Percentiles rank a stretch among this genome's conserved stretches.
phyloP scores from a whole-genome alignment of 2,888 invertebrate genomes.

The Patella depressa region DNA sequence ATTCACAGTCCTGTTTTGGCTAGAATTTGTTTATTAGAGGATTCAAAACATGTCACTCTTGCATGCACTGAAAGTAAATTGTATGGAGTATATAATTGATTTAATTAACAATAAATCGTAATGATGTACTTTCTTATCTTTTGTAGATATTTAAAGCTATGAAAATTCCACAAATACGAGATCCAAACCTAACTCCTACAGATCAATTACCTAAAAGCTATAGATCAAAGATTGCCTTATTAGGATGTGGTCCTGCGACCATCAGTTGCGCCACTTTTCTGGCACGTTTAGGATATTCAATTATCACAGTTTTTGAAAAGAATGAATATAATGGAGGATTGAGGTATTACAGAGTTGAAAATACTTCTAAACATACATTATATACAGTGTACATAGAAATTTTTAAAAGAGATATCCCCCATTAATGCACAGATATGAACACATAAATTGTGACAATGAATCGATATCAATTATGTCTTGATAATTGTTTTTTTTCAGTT shows the following conservation, averaged over 20 bases:
- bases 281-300: slow-evolving; percentile 90
- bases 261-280: slow-evolving; percentile 96
- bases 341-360: slow-evolving; percentile 75
- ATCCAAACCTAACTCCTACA: slow-evolving; percentile 76
- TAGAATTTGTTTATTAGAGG: neutral
- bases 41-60: too few species aligned
- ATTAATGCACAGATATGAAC: too few species aligned
- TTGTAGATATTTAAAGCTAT: slow-evolving; percentile 89
- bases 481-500: slow-evolving; percentile 76
- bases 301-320: slow-evolving; percentile 94
- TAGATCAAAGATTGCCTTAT: slow-evolving; percentile 82
- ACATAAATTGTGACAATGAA: too few species aligned
- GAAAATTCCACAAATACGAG: slow-evolving; percentile 89
- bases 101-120: too few species aligned
- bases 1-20: too few species aligned
- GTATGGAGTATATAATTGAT: too few species aligned
- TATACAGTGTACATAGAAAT: too few species aligned
- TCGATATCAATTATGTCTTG: neutral
- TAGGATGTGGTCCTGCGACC: slow-evolving; percentile 97
- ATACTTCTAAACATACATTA: too few species aligned
- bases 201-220: slow-evolving; percentile 71
- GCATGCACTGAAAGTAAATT: too few species aligned
- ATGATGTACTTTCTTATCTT: too few species aligned
- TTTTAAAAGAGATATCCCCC: too few species aligned
- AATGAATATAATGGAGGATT: slow-evolving; percentile 89